Evolutionary conservation across 2,888 invertebrate species (phyloP), one percentile per base, ranked within the genome.

Genomic region (Drosophila nigritarsus): DNA sequence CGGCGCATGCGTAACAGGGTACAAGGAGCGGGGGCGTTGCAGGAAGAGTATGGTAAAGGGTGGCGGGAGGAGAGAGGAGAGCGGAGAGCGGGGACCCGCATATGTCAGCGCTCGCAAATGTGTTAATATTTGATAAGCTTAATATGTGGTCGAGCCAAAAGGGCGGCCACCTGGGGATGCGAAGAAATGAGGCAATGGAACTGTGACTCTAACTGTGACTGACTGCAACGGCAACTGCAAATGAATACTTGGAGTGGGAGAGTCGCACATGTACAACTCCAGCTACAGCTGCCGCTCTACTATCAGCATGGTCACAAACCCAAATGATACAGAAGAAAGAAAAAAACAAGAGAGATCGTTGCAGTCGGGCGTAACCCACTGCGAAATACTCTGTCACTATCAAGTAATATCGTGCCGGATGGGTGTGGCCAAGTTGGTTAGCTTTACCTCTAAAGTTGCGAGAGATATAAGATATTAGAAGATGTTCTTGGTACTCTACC

Each of bases 81-180:
- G 15, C 24, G 45, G 20, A 11, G 2, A 36, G 13, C 29, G 55
- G 48, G 2, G 50, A 58, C 73, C 85, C 81, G 76, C 77, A 79
- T 77, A 72, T 83, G 85, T 88, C 88, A 79, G 83, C 83, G 85
- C 86, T 81, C 65, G 80, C 65, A 80, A 87, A 89, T 85, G 82
- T 90, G 83, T 90, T 90, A 89, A 89, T 89, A 90, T 90, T 89
- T 89, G 79, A 89, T 90, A 87, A 84, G 82, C 85, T 78, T 87
- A 75, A 85, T 87, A 89, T 87, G 87, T 82, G 87, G 85, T 83
- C 85, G 82, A 70, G 73, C 24, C 27, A 45, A 36, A 24, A 40
- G 54, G 54, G 75, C 63, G 49, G 75, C 63, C 74, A 75, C 70
- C 75, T 75, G 65, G 75, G 65, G 68, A 51, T 50, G 15, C 6